A percentile compares a stretch with the other conserved stretches of the same genome.
Conservation (phyloP, 2,797 vertebrate species). For the Pangasius djambal region DNA sequence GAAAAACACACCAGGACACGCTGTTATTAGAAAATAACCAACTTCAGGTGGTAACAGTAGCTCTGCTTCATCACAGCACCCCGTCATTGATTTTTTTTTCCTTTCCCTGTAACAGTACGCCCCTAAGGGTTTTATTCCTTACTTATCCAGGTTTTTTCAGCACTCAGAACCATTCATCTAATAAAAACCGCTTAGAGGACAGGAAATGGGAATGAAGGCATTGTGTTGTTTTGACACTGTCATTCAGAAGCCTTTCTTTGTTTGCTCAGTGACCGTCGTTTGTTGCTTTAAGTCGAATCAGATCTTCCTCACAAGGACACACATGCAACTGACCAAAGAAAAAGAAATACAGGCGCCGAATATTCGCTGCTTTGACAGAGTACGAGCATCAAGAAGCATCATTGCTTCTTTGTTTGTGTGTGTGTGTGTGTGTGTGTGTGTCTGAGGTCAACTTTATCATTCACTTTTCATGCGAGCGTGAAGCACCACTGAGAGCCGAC, state of each 20-base stretch:
- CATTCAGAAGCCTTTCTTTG: not conserved
- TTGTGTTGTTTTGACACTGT: not conserved
- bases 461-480: slow-evolving; percentile 68
- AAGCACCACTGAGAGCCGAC: slow-evolving; percentile 63
- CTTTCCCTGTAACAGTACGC: not conserved
- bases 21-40: not conserved
- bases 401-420: slow-evolving; percentile 36
- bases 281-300: not conserved
- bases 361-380: slow-evolving; percentile 25
- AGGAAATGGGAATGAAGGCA: not conserved
- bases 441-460: slow-evolving; percentile 62
- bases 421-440: slow-evolving; percentile 38
- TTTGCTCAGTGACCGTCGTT: not conserved
- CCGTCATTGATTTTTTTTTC: not conserved
- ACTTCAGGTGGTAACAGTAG: not conserved
- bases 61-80: not conserved
- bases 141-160: not conserved
- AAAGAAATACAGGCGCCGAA: not conserved
- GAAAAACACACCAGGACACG: not conserved
- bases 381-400: slow-evolving; percentile 5
- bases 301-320: not conserved
- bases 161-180: not conserved
- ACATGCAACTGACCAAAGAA: not conserved
- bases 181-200: too few relatives aligned
- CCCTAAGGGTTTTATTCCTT: not conserved